A percentile compares a stretch with the other conserved stretches of the same genome.
Conservation (phyloP, 2,113 vertebrate species). For the Cacatua alba region DNA sequence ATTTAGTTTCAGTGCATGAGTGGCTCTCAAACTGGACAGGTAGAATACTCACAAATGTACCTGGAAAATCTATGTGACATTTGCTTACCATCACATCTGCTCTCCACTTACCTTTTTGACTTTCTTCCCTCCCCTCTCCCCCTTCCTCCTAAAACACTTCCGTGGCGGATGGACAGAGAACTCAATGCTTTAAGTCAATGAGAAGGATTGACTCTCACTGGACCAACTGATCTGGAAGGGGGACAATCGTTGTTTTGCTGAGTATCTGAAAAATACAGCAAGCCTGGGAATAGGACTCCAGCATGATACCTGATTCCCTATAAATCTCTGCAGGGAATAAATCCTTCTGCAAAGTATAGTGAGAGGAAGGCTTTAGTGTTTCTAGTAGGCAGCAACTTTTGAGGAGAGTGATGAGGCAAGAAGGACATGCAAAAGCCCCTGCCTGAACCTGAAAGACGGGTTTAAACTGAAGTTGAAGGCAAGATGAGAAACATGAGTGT, state of each 20-base stretch:
- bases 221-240: background rate
- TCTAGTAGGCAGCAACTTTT: background rate
- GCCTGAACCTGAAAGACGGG: constrained; percentile 30
- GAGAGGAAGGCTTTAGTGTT: background rate
- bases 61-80: background rate
- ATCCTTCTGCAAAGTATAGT: background rate
- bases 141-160: background rate
- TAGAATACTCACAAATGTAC: background rate
- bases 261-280: background rate
- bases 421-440: background rate
- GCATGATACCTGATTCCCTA: background rate
- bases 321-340: background rate
- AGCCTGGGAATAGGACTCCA: background rate
- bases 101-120: background rate
- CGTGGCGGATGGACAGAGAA: background rate
- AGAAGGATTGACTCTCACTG: background rate
- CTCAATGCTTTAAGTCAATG: background rate
- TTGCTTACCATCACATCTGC: background rate
- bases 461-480: constrained; percentile 11
- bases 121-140: background rate
- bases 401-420: background rate
- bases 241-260: background rate
- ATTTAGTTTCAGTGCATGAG: background rate
- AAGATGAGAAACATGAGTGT: background rate
- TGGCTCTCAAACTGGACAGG: background rate